These are phyloP conservation scores for Gastrophryne carolinensis DNA, from an alignment of 2,797 vertebrate genomes.

Conservation along the genomic window DNA sequence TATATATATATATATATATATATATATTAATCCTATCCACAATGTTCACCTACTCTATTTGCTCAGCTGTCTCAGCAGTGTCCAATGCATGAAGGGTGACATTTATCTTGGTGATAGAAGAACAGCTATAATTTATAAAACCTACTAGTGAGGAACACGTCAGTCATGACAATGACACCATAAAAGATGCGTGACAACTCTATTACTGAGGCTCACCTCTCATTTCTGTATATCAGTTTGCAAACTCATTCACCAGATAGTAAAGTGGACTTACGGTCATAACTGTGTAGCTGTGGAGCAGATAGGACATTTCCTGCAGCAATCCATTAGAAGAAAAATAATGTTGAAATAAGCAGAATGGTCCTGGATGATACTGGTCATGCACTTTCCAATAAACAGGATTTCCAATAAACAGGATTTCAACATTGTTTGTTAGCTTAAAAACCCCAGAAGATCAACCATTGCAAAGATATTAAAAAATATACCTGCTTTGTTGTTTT, in stretches of 20 bases:
- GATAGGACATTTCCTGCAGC: not conserved
- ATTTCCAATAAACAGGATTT: no score
- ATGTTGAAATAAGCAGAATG: no score
- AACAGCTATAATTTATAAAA: constrained; percentile 45
- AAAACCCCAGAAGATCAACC: no score
- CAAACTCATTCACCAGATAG: constrained; percentile 42
- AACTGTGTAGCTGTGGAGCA: not conserved
- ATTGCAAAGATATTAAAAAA: no score
- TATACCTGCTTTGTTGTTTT: no score
- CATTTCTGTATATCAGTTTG: constrained; percentile 31
- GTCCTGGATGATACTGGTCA: no score
- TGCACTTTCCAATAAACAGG: no score
- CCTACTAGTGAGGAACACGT: constrained; percentile 42
- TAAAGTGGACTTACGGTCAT: constrained; percentile 26
- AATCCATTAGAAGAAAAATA: no score
- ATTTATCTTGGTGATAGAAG: constrained; percentile 41
- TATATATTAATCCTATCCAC: constrained; percentile 35
- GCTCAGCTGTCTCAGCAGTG: constrained; percentile 21
- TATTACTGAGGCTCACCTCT: constrained; percentile 40
- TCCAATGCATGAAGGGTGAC: constrained; percentile 27
- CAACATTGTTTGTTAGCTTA: no score
- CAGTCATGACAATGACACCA: constrained; percentile 46
- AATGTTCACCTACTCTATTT: constrained; percentile 34
- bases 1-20: no score
- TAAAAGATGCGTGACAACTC: constrained; percentile 46